These are phyloP conservation scores for Grus americana DNA, from an alignment of 2,113 vertebrate species.

Conservation along the genomic window DNA sequence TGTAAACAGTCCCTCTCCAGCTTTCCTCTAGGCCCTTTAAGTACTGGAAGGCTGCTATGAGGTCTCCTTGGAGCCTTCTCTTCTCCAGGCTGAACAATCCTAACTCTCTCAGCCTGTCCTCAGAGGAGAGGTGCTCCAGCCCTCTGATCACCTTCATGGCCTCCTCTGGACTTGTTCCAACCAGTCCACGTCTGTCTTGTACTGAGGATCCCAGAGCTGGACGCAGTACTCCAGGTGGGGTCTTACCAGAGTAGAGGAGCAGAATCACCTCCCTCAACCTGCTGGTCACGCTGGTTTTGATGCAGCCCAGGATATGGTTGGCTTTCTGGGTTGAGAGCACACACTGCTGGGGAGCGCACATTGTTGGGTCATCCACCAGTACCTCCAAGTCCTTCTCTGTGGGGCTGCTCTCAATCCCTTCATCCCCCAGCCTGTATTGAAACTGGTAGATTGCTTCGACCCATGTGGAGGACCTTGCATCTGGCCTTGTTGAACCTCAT, in stretches of 20 bases:
- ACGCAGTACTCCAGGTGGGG: too few species aligned
- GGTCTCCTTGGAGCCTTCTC: background rate
- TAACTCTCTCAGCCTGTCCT: background rate
- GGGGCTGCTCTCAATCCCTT: background rate
- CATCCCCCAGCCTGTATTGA: background rate
- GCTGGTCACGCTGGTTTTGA: background rate
- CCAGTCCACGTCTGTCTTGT: fast-evolving
- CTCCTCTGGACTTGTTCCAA: background rate
- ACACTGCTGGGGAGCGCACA: too few species aligned
- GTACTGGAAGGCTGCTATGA: background rate
- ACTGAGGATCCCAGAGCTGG: background rate
- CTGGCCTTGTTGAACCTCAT: background rate
- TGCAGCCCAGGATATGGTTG: background rate
- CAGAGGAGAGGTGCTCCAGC: background rate
- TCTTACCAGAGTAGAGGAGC: background rate
- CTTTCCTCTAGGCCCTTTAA: background rate
- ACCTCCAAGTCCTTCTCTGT: background rate
- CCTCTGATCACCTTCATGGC: background rate
- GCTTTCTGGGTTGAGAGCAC: background rate
- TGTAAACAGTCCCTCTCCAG: background rate
- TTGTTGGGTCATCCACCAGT: fast-evolving
- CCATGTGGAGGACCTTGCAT: background rate
- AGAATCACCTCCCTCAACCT: background rate
- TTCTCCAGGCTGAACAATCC: background rate
- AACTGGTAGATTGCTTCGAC: fast-evolving